phyloP scores from a whole-genome alignment of 2,113 vertebrate species.

The Balaeniceps rex region DNA sequence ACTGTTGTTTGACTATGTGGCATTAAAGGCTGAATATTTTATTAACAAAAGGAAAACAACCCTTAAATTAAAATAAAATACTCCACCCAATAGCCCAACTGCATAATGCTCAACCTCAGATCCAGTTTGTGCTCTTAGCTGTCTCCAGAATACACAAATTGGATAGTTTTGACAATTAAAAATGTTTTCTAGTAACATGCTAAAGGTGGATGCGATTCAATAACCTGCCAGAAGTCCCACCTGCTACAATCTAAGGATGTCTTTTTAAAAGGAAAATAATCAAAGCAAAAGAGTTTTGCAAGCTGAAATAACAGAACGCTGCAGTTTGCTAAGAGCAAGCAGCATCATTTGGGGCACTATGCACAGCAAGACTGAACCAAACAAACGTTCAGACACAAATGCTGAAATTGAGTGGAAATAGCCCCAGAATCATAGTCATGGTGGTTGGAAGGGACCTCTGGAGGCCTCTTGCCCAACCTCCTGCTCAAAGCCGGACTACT shows the following conservation, averaged over 20 bases:
- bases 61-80: slow-evolving; percentile 1
- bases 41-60: slow-evolving; percentile 16
- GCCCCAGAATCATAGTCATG: not conserved
- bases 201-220: not conserved
- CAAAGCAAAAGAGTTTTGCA: not conserved
- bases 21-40: slow-evolving; percentile 34
- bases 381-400: not conserved
- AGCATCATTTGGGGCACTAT: not conserved
- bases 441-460: not conserved
- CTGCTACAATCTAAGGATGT: not conserved
- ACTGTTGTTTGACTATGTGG: slow-evolving; percentile 10
- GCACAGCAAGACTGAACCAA: not conserved
- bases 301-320: not conserved
- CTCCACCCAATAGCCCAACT: not conserved
- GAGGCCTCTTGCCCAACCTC: not conserved
- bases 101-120: not conserved
- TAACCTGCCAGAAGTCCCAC: not conserved
- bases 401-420: not conserved
- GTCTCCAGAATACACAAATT: not conserved
- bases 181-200: not conserved
- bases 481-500: not conserved
- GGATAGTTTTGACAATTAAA: not conserved
- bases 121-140: not conserved
- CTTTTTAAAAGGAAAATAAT: not conserved
- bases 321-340: not conserved